Evolutionary conservation across 2,113 vertebrate genomes (phyloP).

Genomic region (Colinus virginianus): DNA sequence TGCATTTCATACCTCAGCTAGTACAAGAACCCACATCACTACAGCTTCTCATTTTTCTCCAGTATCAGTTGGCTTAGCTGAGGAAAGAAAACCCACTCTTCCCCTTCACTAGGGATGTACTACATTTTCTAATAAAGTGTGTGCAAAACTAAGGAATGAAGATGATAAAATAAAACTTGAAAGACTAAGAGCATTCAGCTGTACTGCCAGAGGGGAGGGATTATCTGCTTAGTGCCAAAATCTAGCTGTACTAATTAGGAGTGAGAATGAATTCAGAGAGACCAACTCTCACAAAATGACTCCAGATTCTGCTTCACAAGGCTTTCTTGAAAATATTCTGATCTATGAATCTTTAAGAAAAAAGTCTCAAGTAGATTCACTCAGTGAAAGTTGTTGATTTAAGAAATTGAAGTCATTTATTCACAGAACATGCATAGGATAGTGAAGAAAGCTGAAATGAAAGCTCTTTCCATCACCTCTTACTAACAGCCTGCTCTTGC

Average conservation of each 20-base stretch:
- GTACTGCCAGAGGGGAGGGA: constrained; percentile 15
- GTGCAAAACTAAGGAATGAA: constrained; percentile 4
- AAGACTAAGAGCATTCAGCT: constrained; percentile 67
- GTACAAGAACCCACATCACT: not conserved
- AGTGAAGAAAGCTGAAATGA: not conserved
- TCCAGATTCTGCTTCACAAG: constrained; percentile 13
- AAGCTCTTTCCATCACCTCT: not conserved
- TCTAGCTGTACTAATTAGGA: constrained; percentile 44
- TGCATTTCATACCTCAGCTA: constrained; percentile 23
- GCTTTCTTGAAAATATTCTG: not conserved
- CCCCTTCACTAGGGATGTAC: not conserved
- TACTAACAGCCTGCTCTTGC: accelerated
- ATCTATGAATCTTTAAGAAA: not conserved
- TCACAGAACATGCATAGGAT: not conserved
- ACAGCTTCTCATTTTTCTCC: not conserved
- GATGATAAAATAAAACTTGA: constrained; percentile 50
- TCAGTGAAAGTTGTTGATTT: not conserved
- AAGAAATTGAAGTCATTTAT: not conserved
- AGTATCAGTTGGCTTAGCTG: not conserved
- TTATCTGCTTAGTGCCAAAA: constrained; percentile 54
- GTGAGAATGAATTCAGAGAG: constrained; percentile 51
- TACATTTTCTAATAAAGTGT: constrained; percentile 47
- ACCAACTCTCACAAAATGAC: not conserved
- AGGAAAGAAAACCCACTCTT: constrained; percentile 21
- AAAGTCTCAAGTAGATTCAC: not conserved